phyloP scores from a whole-genome alignment of 2,888 invertebrate genomes.

The Chaetogeoica ovagalla region DNA sequence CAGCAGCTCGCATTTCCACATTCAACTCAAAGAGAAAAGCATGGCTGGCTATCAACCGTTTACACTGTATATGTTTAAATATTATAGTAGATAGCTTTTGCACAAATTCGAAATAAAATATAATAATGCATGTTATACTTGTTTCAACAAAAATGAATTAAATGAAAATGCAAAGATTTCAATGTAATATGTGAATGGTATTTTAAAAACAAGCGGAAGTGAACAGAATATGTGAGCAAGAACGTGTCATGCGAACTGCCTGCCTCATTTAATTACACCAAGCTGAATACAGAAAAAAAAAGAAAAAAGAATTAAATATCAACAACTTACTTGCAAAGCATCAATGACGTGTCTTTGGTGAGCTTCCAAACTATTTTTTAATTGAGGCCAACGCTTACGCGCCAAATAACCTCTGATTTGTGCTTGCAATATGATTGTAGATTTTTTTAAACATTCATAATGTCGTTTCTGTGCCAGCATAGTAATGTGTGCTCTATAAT shows the following conservation, averaged over 20 bases:
- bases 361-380: slow-evolving; percentile 14
- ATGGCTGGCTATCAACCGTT: slow-evolving; percentile 26
- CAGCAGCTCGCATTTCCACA: slow-evolving; percentile 39
- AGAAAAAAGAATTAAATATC: neutral
- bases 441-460: slow-evolving; percentile 2
- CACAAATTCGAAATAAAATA: neutral
- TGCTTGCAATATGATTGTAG: slow-evolving; percentile 18
- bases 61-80: slow-evolving; percentile 26
- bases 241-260: slow-evolving; percentile 21
- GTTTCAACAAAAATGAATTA: neutral
- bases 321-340: slow-evolving; percentile 19
- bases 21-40: slow-evolving; percentile 28
- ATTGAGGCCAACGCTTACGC: slow-evolving; percentile 10
- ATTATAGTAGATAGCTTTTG: neutral
- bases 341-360: neutral
- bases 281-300: neutral
- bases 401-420: slow-evolving; percentile 24
- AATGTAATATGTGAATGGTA: neutral
- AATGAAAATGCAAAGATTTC: neutral
- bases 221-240: neutral
- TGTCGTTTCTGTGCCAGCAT: slow-evolving; percentile 15
- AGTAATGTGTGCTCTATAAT: slow-evolving; percentile 24
- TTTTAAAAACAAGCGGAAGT: neutral
- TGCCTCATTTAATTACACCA: neutral
- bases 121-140: neutral